These are phyloP conservation scores for Axis porcinus DNA, from an alignment of 2,113 vertebrate genomes.

Conservation along the genomic window DNA sequence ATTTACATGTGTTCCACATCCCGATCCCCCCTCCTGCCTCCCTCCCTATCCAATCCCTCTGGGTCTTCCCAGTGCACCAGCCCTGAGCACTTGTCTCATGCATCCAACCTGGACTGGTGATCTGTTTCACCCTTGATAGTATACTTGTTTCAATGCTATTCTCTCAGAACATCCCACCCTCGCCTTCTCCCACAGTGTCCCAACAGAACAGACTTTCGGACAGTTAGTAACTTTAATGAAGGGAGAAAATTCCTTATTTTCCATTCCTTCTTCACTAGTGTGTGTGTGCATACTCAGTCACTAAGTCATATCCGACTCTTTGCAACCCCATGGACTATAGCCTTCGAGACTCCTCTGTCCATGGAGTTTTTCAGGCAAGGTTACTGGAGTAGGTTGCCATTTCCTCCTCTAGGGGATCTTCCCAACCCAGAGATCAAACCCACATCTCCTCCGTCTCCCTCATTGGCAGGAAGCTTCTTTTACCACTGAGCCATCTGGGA, in stretches of 20 bases:
- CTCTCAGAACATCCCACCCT: no score
- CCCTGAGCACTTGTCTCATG: no score
- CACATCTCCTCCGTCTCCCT: not conserved
- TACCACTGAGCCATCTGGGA: not conserved
- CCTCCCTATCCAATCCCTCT: no score
- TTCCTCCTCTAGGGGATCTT: not conserved
- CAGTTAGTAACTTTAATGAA: constrained; percentile 28
- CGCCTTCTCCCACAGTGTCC: no score
- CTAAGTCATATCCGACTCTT: not conserved
- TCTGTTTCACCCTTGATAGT: no score
- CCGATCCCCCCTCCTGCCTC: no score
- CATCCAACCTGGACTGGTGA: no score
- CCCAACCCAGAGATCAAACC: not conserved
- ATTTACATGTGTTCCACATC: no score
- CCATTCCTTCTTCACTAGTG: not conserved
- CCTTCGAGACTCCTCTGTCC: not conserved
- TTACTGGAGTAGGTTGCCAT: not conserved
- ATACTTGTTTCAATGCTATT: no score
- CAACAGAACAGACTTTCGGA: no score
- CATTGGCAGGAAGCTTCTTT: not conserved
- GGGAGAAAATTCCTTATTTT: not conserved
- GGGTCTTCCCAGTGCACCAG: no score
- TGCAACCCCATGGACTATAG: not conserved
- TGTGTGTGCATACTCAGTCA: not conserved
- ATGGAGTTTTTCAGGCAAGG: not conserved